Evolutionary conservation across 2,888 invertebrate genomes (phyloP).

Genomic region (Stenchaetothrips biformis): DNA sequence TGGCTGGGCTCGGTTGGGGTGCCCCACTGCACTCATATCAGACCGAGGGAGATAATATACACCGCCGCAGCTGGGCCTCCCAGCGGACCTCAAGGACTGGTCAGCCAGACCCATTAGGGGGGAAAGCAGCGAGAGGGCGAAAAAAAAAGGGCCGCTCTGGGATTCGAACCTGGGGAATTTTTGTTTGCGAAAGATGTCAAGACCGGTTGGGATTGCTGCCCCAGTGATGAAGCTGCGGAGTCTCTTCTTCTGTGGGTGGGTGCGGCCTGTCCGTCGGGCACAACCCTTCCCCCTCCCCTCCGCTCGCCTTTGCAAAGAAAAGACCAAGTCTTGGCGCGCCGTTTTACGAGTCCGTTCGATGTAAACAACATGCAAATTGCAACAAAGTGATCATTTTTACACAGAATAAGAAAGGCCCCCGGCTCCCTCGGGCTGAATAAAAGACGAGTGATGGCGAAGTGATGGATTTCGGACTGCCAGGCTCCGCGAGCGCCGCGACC

Average conservation of each 20-base stretch:
- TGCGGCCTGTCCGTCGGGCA: background rate
- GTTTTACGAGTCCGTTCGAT: conserved; percentile 20
- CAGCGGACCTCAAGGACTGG: conserved; percentile 9
- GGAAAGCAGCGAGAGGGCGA: background rate
- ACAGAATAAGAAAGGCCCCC: background rate
- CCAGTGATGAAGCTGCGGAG: too few species aligned
- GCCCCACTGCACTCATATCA: conserved; percentile 6
- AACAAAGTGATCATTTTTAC: conserved; percentile 22
- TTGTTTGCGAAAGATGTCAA: background rate
- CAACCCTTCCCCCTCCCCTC: background rate
- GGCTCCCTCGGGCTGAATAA: background rate
- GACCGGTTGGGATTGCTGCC: background rate
- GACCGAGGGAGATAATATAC: background rate
- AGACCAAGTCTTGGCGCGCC: background rate
- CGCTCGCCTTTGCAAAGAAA: background rate
- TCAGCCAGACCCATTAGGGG: background rate
- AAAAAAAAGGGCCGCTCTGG: background rate
- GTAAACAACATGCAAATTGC: conserved; percentile 23
- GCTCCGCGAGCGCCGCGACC: background rate
- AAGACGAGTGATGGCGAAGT: conserved; percentile 3
- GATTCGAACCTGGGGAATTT: background rate
- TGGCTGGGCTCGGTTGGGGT: background rate
- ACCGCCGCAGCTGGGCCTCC: background rate
- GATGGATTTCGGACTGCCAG: conserved; percentile 11
- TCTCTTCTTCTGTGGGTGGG: background rate